phyloP scores from a whole-genome alignment of 2,113 vertebrate species.

The Aegithalos caudatus region DNA sequence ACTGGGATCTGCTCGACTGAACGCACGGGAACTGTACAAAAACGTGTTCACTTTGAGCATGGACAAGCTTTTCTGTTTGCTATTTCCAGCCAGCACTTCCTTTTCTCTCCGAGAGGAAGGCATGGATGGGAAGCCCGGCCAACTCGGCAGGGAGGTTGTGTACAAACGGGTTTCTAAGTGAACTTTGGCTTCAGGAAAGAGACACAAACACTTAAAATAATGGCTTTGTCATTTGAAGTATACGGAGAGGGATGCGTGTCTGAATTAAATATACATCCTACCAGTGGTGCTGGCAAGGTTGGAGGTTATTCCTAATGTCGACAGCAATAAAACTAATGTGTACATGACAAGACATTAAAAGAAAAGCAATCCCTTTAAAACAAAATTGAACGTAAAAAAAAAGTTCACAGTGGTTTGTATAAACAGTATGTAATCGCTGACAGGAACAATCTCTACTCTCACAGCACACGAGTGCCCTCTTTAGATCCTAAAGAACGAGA shows the following conservation, averaged over 20 bases:
- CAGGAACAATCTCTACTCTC: slow-evolving; percentile 68
- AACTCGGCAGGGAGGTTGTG: neutral
- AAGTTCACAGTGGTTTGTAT: slow-evolving; percentile 82
- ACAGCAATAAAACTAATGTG: slow-evolving; percentile 69
- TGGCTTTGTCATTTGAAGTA: slow-evolving; percentile 75
- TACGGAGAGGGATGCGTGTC: slow-evolving; percentile 62
- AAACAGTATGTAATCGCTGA: slow-evolving; percentile 71
- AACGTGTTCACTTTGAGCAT: slow-evolving; percentile 35
- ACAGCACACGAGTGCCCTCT: slow-evolving; percentile 75
- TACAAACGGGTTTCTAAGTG: slow-evolving; percentile 20
- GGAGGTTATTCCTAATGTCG: slow-evolving; percentile 59
- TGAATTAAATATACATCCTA: slow-evolving; percentile 77
- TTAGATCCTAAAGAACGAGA: slow-evolving; percentile 70
- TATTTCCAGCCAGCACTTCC: slow-evolving; percentile 62
- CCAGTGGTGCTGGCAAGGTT: slow-evolving; percentile 68
- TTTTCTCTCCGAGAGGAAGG: slow-evolving; percentile 34
- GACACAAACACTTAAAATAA: slow-evolving; percentile 77
- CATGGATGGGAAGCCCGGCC: neutral
- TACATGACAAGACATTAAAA: slow-evolving; percentile 67
- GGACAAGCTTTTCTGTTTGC: slow-evolving; percentile 51
- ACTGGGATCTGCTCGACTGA: neutral
- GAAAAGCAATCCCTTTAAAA: slow-evolving; percentile 78
- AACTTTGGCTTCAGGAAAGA: slow-evolving; percentile 77
- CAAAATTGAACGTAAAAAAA: slow-evolving; percentile 68
- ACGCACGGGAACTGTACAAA: slow-evolving; percentile 64